A percentile compares a stretch with the other conserved stretches of the same genome.
Conservation (phyloP, 2,888 invertebrate genomes). For the Pachymerium ferrugineum region DNA sequence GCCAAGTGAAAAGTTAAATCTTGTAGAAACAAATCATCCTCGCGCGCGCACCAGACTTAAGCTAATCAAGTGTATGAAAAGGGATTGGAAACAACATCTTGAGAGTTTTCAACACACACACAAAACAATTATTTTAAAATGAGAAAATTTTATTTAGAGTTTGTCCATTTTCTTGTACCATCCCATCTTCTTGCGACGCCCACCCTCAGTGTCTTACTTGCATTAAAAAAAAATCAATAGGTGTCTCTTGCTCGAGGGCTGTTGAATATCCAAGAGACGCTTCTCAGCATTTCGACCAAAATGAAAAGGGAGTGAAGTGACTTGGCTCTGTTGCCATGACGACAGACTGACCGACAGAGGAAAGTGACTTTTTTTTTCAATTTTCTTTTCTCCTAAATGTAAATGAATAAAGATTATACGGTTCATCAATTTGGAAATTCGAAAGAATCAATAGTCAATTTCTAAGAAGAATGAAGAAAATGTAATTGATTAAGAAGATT, state of each 20-base stretch:
- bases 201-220: slow-evolving; percentile 13
- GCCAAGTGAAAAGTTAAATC: slow-evolving; percentile 29
- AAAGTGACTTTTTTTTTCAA: background rate
- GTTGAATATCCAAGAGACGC: slow-evolving; percentile 21
- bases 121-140: no score
- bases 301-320: slow-evolving; percentile 20
- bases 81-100: slow-evolving; percentile 13
- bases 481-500: background rate
- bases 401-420: no score
- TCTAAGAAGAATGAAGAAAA: no score
- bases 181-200: background rate
- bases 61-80: background rate
- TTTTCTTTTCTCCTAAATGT: background rate
- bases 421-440: background rate
- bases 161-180: slow-evolving; percentile 2
- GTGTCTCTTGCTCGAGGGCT: slow-evolving; percentile 15
- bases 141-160: background rate
- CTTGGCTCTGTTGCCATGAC: slow-evolving; percentile 2
- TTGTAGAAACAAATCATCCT: slow-evolving; percentile 30
- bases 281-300: slow-evolving; percentile 21
- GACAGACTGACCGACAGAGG: background rate
- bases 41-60: background rate
- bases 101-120: no score
- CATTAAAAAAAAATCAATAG: slow-evolving; percentile 21
- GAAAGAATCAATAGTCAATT: background rate